These are phyloP conservation scores for Urocitellus parryii DNA, from an alignment of 2,113 vertebrate species.

Conservation along the genomic window DNA sequence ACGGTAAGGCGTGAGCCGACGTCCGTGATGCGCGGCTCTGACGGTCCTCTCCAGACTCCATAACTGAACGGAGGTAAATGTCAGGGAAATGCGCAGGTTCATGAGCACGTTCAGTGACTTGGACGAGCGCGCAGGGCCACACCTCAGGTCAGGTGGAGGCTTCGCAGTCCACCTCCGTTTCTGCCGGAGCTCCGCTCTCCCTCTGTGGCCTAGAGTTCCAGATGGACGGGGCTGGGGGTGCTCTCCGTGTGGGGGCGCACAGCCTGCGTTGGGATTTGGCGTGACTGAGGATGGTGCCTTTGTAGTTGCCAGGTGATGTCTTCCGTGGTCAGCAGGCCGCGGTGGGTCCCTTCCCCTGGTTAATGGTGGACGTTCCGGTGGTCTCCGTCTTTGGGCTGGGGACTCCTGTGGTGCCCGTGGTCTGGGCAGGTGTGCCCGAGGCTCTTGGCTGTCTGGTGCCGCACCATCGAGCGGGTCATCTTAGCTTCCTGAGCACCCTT, in stretches of 20 bases:
- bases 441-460: not conserved
- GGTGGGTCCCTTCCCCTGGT: not conserved
- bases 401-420: not conserved
- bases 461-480: not conserved
- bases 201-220: too few relatives aligned
- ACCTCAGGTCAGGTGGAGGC: too few relatives aligned
- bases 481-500: not conserved
- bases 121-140: too few relatives aligned
- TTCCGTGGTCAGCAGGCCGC: not conserved
- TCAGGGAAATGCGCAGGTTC: too few relatives aligned
- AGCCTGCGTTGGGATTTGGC: not conserved
- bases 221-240: too few relatives aligned
- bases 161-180: too few relatives aligned
- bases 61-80: too few relatives aligned
- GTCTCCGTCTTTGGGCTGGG: not conserved
- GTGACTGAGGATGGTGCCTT: not conserved
- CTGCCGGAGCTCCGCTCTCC: too few relatives aligned
- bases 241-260: too few relatives aligned
- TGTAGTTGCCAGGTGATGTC: not conserved
- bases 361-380: not conserved
- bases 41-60: too few relatives aligned
- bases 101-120: too few relatives aligned
- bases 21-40: not conserved
- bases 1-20: not conserved
- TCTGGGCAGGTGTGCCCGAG: not conserved